These are phyloP conservation scores for Tipula vernalis DNA, from an alignment of 2,888 invertebrate species.

Conservation along the genomic window DNA sequence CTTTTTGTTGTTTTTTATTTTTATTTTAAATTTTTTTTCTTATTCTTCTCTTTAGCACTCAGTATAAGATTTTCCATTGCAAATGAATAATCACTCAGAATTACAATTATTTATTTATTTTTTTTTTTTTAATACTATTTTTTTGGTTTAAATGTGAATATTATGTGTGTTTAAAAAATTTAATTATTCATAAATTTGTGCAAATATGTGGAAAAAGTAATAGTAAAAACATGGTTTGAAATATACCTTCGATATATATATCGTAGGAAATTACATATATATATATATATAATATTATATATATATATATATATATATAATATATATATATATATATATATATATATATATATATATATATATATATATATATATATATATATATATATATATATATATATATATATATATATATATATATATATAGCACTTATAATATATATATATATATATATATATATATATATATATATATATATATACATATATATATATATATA, in stretches of 20 bases:
- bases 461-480: too few relatives aligned
- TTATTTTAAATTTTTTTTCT: not conserved
- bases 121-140: not conserved
- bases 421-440: too few relatives aligned
- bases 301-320: too few relatives aligned
- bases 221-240: not conserved
- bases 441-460: too few relatives aligned
- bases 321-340: too few relatives aligned
- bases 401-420: not conserved
- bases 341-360: too few relatives aligned
- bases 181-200: not conserved
- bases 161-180: not conserved
- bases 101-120: not conserved
- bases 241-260: too few relatives aligned
- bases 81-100: not conserved
- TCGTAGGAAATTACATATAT: too few relatives aligned
- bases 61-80: not conserved
- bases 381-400: not conserved
- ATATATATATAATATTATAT: too few relatives aligned
- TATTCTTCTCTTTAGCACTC: not conserved
- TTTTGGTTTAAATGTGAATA: not conserved
- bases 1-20: not conserved
- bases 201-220: not conserved
- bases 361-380: not conserved
- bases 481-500: too few relatives aligned